Evolutionary conservation across 2,113 vertebrate genomes (phyloP).

Genomic region (Lipophrys pholis): DNA sequence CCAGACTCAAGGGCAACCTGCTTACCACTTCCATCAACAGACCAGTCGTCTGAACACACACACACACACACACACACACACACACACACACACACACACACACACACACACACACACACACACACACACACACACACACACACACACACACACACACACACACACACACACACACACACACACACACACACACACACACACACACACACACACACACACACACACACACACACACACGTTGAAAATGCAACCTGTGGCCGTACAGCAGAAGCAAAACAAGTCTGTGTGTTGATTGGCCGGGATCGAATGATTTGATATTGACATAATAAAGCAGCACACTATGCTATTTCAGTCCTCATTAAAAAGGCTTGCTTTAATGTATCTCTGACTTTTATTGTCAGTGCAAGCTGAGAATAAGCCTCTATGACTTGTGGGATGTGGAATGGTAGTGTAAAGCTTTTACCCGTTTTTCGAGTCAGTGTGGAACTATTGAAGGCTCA

Average conservation of each 20-base stretch:
- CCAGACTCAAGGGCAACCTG: slow-evolving; percentile 41
- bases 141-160: too few species aligned
- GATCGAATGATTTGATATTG: not conserved
- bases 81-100: too few species aligned
- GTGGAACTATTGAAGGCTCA: not conserved
- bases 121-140: too few species aligned
- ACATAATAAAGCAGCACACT: not conserved
- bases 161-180: too few species aligned
- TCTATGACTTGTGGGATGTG: too few species aligned
- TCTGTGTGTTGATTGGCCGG: not conserved
- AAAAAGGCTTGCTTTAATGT: not conserved
- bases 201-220: too few species aligned
- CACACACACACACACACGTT: not conserved
- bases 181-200: too few species aligned
- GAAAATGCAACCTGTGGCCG: not conserved
- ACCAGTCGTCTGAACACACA: slow-evolving; percentile 18
- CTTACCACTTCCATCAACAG: slow-evolving; percentile 12
- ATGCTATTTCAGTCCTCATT: not conserved
- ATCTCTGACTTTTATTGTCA: not conserved
- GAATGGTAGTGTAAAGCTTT: too few species aligned
- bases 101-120: too few species aligned
- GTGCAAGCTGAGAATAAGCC: too few species aligned
- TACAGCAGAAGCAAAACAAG: not conserved
- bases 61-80: too few species aligned
- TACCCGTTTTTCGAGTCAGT: not conserved